Base-by-base conservation (phyloP, 2,113 vertebrate genomes). In the Irena cyanogastra region DNA sequence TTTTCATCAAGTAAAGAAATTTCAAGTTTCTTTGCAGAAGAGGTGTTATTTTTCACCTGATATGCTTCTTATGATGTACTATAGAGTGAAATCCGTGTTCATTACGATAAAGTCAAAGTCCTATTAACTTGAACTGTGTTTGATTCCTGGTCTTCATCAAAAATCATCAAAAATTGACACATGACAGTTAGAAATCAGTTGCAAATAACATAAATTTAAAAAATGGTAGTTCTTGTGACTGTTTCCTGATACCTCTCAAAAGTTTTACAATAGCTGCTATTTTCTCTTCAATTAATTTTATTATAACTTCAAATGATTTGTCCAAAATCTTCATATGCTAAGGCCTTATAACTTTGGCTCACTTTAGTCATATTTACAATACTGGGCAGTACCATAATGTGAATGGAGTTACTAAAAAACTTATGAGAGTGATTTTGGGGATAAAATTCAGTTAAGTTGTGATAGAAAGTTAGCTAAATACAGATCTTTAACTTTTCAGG, bases 401-500 rank as follows among this genome's bases (percentile, higher is more conserved):
- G 27, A 63, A 7, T 69, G 31, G 33, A 42, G 57, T 77, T 44
- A 59, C 45, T 72, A 27, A 37, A 56, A 37, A 76, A 41, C 16
- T 61, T 71, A 47, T 7, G 31, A 20, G 37, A 22, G n/a, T 52
- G 60, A 61, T 77, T 64, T 60, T 26, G 4, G 10, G 60, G 12
- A 52, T 60, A 77, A 80, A 83, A 50, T 41, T 87, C 45, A 26
- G 8, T 83, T 35, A 60, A 37, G 12, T 50, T 31, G 19, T 83
- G 24, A 31, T 77, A 71, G 31, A 81, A 77, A 54, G 16, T 76
- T 72, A 54, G 24, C 53, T 65, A 45, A 77, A 61, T 69, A 83
- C 39, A 69, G 16, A 13, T 53, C 50, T 74, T 81, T 81, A 56
- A 42, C 45, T 90, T 87, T 90, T n/a, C 96, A 99, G 99, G 44